These are phyloP conservation scores for Apis cerana DNA, from an alignment of 1,140 invertebrate genomes.

Conservation along the genomic window DNA sequence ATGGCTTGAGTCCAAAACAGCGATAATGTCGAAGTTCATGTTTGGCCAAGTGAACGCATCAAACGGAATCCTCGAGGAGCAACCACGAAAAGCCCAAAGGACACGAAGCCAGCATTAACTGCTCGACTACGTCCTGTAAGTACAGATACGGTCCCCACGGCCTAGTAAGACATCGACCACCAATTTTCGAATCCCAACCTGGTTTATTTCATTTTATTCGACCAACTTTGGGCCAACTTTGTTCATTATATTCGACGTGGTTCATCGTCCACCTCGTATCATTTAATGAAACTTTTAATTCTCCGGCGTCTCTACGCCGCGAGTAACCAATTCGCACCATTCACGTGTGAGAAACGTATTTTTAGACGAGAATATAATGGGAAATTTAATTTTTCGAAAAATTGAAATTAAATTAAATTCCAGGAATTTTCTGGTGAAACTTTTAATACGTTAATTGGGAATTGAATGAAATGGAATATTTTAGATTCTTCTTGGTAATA, in stretches of 20 bases:
- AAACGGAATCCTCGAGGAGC: constrained; percentile 14
- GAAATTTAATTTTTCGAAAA: too few relatives aligned
- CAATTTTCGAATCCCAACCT: constrained; percentile 10
- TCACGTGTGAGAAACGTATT: background rate
- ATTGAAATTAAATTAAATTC: too few relatives aligned
- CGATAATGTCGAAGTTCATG: background rate
- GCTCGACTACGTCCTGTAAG: background rate
- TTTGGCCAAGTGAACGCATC: background rate
- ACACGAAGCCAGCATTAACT: constrained; percentile 1
- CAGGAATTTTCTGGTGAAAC: too few relatives aligned
- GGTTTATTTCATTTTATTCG: constrained; percentile 7
- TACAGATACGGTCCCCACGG: background rate
- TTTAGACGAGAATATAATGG: too few relatives aligned
- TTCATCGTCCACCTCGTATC: constrained; percentile 6
- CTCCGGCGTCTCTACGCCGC: background rate
- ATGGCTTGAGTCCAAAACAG: background rate
- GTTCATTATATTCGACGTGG: constrained; percentile 27
- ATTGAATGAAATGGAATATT: too few relatives aligned
- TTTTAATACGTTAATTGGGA: too few relatives aligned
- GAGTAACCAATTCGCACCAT: constrained; percentile 30
- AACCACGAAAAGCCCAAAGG: constrained; percentile 9
- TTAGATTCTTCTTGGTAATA: too few relatives aligned
- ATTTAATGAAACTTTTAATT: constrained; percentile 46
- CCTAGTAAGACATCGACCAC: constrained; percentile 3
- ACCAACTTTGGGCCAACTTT: constrained; percentile 22